Base-by-base conservation (phyloP, 2,888 invertebrate species). In the Caradrina kadenii region DNA sequence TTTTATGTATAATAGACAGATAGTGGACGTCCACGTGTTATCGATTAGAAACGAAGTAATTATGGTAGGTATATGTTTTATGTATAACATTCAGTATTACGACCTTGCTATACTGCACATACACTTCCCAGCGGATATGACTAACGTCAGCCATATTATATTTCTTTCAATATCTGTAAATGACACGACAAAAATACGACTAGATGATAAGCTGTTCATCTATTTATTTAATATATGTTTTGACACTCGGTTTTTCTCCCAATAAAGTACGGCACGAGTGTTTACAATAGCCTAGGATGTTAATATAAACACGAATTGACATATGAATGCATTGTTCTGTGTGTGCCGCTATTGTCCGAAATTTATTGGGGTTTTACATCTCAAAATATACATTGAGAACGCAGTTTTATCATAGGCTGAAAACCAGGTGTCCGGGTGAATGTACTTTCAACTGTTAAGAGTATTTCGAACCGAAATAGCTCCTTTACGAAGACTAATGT, bases 311-410 rank as follows among this genome's bases (percentile, higher is more conserved):
- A 85, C 64, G 42, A 73, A 69, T 62, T 54, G 63, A 60, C 58
- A 67, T 74, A 64, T 74, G 73, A 82, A 80, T 70, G 76, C 85
- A 83, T 83, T 83, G 85, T 85, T 84, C 78, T 63, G 53, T 13
- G 39, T 63, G 62, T 54, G 58, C 55, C n/a, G 69, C 59, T 78
- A 83, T 83, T 83, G 78, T 83, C 65, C 56, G 64, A 56, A 73
- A 73, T 73, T 49, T 82, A 75, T 71, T 76, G 60, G 64, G 61
- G 64, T 19, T 65, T 58, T 69, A 61, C 59, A 67, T 72, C 58
- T 76, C 68, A 72, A 72, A 79, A 76, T 73, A 82, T 77, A 65
- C 49, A 64, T 66, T 49, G 17, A 35, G 52, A 45, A 22, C 60
- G 53, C 8, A n/a, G 21, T 59, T 48, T 59, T 64, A 54, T 62